Evolutionary conservation across 1,140 invertebrate genomes (phyloP), one percentile per base, ranked within the genome.

Genomic region (Euwallacea similis): DNA sequence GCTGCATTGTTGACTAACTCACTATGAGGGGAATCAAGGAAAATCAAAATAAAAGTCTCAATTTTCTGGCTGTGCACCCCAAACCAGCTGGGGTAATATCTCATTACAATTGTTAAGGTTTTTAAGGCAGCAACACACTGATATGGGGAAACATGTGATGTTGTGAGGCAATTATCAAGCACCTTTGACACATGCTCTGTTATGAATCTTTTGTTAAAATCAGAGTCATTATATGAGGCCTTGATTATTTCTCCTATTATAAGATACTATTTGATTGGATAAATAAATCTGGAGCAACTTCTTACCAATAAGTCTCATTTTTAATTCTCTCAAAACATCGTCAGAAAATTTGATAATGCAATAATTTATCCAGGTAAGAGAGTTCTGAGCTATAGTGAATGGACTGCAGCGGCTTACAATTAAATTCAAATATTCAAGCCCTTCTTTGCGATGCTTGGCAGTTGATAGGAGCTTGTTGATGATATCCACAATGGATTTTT

Each of bases 41-140:
- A 54, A 43, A 58, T 46, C 9, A 64, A 10, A 9, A 74, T 43
- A 59, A 59, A 71, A 42, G 33, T 58, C 60, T 74, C 73, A 42
- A 74, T 71, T 71, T 66, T 68, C 2, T 46, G 15, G 59, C 60
- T 71, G 47, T 74, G 69, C 9, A 21, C 9, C 10, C 60, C 65
- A 62, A 74, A 74, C 73, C 73, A 74, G 53, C 65, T 74, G 0
- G 64, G 47, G 50, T 74, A 74, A 47, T 55, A 66, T 42, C 64
- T 63, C 64, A 74, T 63, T 41, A 54, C 71, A 13, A 42, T 61
- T 13, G 66, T 42, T 13, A 74, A 21, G 3, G 66, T 68, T 42
- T 46, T 42, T 41, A 74, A 42, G 11, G 63, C 73, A 10, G 73
- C 43, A 44, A 62, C 44, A 33, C 46, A 61, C 47, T 73, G 67